Evolutionary conservation across 2,113 vertebrate species (phyloP).

Genomic region (Galbula dea): DNA sequence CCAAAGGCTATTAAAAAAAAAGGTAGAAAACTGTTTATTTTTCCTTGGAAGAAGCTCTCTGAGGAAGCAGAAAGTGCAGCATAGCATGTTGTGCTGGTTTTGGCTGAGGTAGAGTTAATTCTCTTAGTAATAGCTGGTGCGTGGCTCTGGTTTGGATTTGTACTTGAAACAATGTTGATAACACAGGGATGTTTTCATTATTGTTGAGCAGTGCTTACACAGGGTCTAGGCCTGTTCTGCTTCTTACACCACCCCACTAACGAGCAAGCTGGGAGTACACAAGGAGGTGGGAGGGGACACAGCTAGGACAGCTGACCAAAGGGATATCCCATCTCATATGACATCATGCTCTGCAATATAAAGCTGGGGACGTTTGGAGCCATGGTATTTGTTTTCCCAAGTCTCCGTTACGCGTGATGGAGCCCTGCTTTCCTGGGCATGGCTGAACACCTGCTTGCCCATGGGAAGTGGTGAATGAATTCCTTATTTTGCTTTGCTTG

Average conservation of each 20-base stretch:
- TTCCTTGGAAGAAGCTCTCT: not conserved
- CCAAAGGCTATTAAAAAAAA: not conserved
- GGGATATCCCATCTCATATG: too few relatives aligned
- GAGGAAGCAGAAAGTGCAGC: not conserved
- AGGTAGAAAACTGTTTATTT: not conserved
- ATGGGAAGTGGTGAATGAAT: accelerated
- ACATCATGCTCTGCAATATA: not conserved
- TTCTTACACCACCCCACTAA: not conserved
- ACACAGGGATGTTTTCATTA: not conserved
- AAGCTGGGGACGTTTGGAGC: accelerated
- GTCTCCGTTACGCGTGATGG: not conserved
- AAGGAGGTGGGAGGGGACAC: not conserved
- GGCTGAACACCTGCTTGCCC: not conserved
- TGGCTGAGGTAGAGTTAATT: not conserved
- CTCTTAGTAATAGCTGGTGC: accelerated
- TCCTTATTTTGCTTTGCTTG: accelerated
- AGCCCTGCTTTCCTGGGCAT: not conserved
- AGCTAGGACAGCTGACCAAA: not conserved
- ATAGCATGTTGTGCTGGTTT: not conserved
- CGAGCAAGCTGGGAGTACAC: not conserved
- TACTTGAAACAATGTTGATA: not conserved
- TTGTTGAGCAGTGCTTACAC: too few relatives aligned
- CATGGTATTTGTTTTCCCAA: not conserved
- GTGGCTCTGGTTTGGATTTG: not conserved
- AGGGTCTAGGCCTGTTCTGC: not conserved